Conservation (phyloP, 2,797 vertebrate genomes). For the Erpetoichthys calabaricus region DNA sequence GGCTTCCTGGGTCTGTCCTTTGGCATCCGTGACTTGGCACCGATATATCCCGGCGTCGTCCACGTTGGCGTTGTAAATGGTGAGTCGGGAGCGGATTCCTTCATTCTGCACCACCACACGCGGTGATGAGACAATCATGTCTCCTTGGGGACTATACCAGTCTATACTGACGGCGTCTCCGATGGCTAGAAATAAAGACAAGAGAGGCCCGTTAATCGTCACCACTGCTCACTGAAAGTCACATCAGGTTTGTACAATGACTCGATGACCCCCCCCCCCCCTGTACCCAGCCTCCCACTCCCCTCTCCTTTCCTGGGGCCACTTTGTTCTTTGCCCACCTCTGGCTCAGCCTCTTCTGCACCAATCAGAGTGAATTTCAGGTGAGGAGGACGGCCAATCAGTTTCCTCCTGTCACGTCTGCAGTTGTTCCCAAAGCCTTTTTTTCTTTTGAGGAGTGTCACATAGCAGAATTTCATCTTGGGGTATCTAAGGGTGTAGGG, state of each 20-base stretch:
- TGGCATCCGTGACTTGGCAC: conserved; percentile 76
- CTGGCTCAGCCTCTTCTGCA: too few relatives aligned
- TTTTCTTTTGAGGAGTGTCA: too few relatives aligned
- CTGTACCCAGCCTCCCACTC: not conserved
- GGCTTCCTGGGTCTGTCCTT: conserved; percentile 77
- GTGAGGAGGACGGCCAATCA: too few relatives aligned
- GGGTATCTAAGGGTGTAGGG: too few relatives aligned
- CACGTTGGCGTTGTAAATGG: conserved; percentile 88
- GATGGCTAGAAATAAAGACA: conserved; percentile 49
- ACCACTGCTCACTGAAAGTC: not conserved
- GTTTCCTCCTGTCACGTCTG: too few relatives aligned
- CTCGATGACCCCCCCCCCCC: not conserved
- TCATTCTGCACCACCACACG: conserved; percentile 82
- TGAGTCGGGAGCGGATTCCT: conserved; percentile 70
- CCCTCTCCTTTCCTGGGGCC: too few relatives aligned
- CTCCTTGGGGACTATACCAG: conserved; percentile 90
- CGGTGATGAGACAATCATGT: conserved; percentile 68
- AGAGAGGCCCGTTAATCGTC: not conserved
- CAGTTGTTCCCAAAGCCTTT: too few relatives aligned
- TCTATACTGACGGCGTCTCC: conserved; percentile 84
- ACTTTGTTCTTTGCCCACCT: too few relatives aligned
- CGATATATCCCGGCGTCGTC: conserved; percentile 95
- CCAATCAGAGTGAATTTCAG: too few relatives aligned
- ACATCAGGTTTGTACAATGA: not conserved
- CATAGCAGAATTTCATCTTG: too few relatives aligned